Conservation (phyloP, 2,113 vertebrate genomes). For the Heliornis fulica region DNA sequence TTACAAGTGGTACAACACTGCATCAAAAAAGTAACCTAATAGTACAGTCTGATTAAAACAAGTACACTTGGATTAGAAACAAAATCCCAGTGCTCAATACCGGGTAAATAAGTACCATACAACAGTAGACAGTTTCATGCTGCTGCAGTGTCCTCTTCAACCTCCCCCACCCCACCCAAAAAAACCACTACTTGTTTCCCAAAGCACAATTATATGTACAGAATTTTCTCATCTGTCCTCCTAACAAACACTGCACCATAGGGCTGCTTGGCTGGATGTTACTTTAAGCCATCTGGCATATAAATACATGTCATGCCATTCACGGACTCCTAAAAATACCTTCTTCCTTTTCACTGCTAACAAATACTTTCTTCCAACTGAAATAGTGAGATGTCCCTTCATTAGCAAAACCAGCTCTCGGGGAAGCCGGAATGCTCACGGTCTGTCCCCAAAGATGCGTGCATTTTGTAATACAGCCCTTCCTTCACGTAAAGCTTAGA, state of each 20-base stretch:
- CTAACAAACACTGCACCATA: accelerated
- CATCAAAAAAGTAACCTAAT: neutral
- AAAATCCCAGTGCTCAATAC: neutral
- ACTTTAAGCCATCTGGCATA: conserved; percentile 33
- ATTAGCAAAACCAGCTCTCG: neutral
- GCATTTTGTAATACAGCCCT: neutral
- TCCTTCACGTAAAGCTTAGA: neutral
- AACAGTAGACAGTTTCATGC: neutral
- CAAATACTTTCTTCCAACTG: neutral
- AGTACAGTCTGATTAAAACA: neutral
- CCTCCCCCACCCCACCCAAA: no score
- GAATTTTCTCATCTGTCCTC: neutral
- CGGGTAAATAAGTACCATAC: neutral
- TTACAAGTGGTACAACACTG: neutral
- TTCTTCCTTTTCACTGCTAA: conserved; percentile 1
- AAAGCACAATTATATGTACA: neutral
- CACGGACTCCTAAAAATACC: conserved; percentile 1
- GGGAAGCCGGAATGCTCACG: neutral
- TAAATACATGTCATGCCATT: neutral
- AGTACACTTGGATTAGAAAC: neutral
- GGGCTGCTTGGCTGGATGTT: neutral
- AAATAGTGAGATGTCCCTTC: neutral
- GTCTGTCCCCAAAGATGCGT: neutral
- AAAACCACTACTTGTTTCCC: neutral
- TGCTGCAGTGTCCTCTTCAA: neutral